These are phyloP conservation scores for Scyliorhinus canicula DNA, from an alignment of 2,797 vertebrate species.

Conservation along the genomic window DNA sequence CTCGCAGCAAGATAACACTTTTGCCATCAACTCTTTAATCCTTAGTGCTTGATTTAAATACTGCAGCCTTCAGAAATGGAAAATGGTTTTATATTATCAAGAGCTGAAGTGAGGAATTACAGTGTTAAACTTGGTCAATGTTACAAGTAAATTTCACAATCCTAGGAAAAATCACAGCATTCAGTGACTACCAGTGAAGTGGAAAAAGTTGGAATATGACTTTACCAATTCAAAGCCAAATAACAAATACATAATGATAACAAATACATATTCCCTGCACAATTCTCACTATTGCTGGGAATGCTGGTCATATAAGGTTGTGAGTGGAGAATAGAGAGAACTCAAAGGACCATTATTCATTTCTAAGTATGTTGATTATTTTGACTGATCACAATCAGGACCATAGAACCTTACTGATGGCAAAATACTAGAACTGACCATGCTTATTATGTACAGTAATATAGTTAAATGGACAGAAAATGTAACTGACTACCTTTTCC, in stretches of 20 bases:
- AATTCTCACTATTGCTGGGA: not conserved
- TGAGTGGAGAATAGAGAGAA: not conserved
- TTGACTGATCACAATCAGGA: not conserved
- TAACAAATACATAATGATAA: not conserved
- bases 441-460: too few relatives aligned
- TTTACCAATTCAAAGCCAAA: not conserved
- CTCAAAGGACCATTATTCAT: not conserved
- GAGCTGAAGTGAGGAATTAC: not conserved
- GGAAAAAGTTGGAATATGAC: not conserved
- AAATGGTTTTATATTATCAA: not conserved
- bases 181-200: not conserved
- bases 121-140: not conserved
- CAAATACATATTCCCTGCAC: not conserved
- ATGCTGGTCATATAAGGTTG: not conserved
- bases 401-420: too few relatives aligned
- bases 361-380: not conserved
- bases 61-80: not conserved
- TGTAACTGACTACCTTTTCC: too few relatives aligned
- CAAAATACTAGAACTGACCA: too few relatives aligned
- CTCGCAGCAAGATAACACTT: slow-evolving; percentile 13
- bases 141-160: not conserved
- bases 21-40: not conserved
- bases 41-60: slow-evolving; percentile 7
- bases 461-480: too few relatives aligned
- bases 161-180: not conserved